Base-by-base conservation (phyloP, 2,113 vertebrate species). In the Orcinus orca region DNA sequence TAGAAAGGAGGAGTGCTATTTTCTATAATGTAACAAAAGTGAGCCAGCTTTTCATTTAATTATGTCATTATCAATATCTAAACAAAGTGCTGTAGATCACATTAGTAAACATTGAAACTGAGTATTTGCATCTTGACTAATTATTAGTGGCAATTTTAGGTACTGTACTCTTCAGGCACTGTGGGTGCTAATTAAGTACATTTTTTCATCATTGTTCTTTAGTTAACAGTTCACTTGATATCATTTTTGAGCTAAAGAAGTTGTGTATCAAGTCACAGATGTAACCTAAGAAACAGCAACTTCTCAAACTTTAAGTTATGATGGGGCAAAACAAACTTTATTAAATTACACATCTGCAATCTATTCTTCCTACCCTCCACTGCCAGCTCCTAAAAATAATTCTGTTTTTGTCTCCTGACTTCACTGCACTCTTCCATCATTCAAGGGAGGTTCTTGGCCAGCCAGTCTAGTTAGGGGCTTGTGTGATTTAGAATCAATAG, bases 11-110 rank as follows among this genome's bases (percentile, higher is more conserved):
- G 3, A 11, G 9, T n/a, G 33, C 25, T n/a, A 36, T 47, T 88
- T 74, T 68, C 73, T 84, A 4, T 6, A 47, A 3, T 33, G 18
- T n/a, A 44, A 84, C 31, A 81, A 11, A 92, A 79, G 4, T 41
- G 25, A 95, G 25, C 13, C 47, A 80, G 29, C 3, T 58, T 83
- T 90, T 44, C 36, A 55, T 70, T 96, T 81, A 95, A 81, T 90
- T 63, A 87, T 62, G 53, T 6, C 18, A 73, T 96, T 76, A 85
- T 83, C 76, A 92, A 71, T 88, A 77, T 88, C 31, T 94, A 88
- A 81, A 53, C 14, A 88, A 93, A 81, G 20, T 47, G 9, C 20
- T 18, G 31, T 13, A 60, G 33, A 55, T 90, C 17, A 83, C 36
- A 74, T 33, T 82, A 73, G 68, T 87, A 38, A 50, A 47, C 73